These are phyloP conservation scores for Nycticryphes semicollaris DNA, from an alignment of 2,113 vertebrate genomes.

Conservation along the genomic window DNA sequence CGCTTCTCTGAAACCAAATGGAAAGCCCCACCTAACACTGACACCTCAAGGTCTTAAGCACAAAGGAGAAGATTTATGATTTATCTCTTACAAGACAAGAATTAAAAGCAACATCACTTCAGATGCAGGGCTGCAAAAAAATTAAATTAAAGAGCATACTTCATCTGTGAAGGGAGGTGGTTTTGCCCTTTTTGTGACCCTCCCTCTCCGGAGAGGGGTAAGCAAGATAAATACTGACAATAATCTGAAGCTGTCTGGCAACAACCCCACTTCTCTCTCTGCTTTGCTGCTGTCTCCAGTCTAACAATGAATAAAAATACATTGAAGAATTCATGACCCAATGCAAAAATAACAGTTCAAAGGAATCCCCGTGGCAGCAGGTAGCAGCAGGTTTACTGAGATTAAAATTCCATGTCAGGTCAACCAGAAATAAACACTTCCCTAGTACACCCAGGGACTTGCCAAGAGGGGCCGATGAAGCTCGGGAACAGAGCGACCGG, in stretches of 20 bases:
- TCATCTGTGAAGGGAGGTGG: not conserved
- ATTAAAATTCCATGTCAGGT: conserved; percentile 58
- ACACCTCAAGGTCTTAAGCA: not conserved
- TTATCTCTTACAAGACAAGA: not conserved
- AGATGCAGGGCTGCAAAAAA: not conserved
- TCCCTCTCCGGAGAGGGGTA: not conserved
- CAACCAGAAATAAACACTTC: conserved; percentile 33
- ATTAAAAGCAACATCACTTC: not conserved
- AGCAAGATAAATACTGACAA: not conserved
- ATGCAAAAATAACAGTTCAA: conserved; percentile 7
- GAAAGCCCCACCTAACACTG: not conserved
- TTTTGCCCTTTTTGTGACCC: conserved; percentile 14
- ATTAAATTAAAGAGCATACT: not conserved
- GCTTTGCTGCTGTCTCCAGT: not conserved
- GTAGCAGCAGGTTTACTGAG: conserved; percentile 44
- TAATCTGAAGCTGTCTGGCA: not conserved
- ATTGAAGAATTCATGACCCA: conserved; percentile 4
- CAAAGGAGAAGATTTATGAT: not conserved
- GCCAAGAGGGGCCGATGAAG: not conserved
- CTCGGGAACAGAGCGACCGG: not conserved
- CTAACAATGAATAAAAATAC: conserved; percentile 13
- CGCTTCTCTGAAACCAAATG: not conserved
- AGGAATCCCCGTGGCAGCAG: conserved; percentile 15
- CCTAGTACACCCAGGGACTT: not conserved
- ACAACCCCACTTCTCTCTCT: not conserved